phyloP scores from a whole-genome alignment of 1,140 invertebrate species.

The Pseudomyrmex flavicornis region DNA sequence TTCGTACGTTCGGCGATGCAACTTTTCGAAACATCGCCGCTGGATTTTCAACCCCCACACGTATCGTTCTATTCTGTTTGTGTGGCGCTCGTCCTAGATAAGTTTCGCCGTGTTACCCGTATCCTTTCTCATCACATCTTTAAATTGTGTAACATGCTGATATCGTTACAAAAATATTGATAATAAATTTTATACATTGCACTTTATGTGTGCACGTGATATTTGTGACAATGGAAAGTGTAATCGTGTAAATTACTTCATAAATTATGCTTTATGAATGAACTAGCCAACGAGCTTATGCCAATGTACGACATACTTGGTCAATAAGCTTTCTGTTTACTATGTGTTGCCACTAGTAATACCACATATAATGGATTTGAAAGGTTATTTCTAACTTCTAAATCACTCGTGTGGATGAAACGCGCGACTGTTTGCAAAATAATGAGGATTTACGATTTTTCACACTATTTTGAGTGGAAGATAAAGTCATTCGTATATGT shows the following conservation, averaged over 20 bases:
- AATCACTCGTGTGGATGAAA: background rate
- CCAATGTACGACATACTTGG: background rate
- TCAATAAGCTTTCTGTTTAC: conserved; percentile 1
- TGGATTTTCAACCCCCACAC: conserved; percentile 33
- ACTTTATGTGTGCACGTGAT: background rate
- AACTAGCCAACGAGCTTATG: conserved; percentile 5
- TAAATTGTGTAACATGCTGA: background rate
- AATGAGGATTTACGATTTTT: background rate
- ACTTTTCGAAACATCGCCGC: conserved; percentile 50
- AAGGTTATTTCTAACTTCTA: conserved; percentile 15
- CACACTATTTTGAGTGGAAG: no score
- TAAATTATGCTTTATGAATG: conserved; percentile 14
- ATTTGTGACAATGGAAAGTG: background rate
- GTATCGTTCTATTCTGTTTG: conserved; percentile 41
- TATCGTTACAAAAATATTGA: conserved; percentile 2
- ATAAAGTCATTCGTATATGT: no score
- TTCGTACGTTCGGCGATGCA: conserved; percentile 13
- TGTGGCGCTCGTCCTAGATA: conserved; percentile 15
- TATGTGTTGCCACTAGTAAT: no score
- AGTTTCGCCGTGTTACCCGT: conserved; percentile 16
- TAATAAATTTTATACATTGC: background rate
- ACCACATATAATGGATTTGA: background rate
- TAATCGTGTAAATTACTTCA: conserved; percentile 4
- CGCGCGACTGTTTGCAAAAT: background rate
- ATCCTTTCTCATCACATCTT: background rate